Evolutionary conservation across 2,888 invertebrate genomes (phyloP).

Genomic region (Stictocephala bisonia): DNA sequence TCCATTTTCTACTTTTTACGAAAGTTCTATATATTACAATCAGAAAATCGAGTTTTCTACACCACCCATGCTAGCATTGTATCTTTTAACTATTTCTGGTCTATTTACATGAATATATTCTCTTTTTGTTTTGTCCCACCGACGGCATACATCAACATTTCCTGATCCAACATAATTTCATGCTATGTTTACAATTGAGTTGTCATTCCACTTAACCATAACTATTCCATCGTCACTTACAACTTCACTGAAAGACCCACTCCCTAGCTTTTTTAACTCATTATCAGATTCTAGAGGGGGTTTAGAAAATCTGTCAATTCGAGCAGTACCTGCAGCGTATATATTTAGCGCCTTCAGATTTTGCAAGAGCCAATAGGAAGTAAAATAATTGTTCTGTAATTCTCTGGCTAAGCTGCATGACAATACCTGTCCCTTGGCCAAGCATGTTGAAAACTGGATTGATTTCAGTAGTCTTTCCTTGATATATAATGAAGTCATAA

Average conservation of each 20-base stretch:
- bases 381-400: slow-evolving; percentile 49
- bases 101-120: too few relatives aligned
- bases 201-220: slow-evolving; percentile 32
- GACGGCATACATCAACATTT: too few relatives aligned
- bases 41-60: too few relatives aligned
- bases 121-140: too few relatives aligned
- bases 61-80: too few relatives aligned
- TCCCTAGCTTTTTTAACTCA: slow-evolving; percentile 2
- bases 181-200: slow-evolving; percentile 14
- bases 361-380: slow-evolving; percentile 51
- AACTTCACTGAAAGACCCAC: slow-evolving; percentile 27
- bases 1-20: too few relatives aligned
- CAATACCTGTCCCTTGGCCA: slow-evolving; percentile 6
- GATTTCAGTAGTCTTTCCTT: slow-evolving; percentile 33
- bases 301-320: slow-evolving; percentile 46
- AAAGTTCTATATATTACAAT: too few relatives aligned
- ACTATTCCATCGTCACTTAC: slow-evolving; percentile 43
- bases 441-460: slow-evolving; percentile 10
- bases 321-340: slow-evolving; percentile 50
- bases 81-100: too few relatives aligned
- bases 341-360: slow-evolving; percentile 45
- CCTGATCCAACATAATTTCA: too few relatives aligned
- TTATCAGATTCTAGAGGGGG: slow-evolving; percentile 26
- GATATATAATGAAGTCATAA: slow-evolving; percentile 43
- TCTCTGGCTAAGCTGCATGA: slow-evolving; percentile 38